Conservation (phyloP, 2,888 invertebrate genomes). For the Clanis bilineata region DNA sequence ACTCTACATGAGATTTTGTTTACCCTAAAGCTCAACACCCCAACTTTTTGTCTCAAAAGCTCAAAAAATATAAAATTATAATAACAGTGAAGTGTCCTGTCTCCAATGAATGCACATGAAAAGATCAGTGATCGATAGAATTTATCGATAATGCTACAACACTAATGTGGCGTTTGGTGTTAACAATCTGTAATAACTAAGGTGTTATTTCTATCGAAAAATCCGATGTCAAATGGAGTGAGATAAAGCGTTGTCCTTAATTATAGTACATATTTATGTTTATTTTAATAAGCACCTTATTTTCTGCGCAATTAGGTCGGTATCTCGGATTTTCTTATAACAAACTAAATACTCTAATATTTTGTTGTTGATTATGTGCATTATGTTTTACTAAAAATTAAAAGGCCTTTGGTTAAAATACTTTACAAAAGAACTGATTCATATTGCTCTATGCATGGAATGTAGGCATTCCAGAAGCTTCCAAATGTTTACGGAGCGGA, state of each 20-base stretch:
- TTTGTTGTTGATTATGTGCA: not conserved
- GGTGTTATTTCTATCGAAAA: not conserved
- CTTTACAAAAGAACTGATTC: not conserved
- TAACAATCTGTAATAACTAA: too few species aligned
- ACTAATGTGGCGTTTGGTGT: too few species aligned
- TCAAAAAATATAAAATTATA: too few species aligned
- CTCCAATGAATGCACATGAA: too few species aligned
- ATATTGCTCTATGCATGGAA: not conserved
- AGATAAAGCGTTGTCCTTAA: not conserved
- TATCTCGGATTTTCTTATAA: not conserved
- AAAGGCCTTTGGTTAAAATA: not conserved
- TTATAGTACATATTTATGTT: not conserved
- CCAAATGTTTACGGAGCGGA: not conserved
- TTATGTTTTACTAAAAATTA: not conserved
- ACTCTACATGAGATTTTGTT: too few species aligned
- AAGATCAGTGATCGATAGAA: too few species aligned
- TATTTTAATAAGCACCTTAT: not conserved
- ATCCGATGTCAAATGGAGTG: not conserved
- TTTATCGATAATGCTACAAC: too few species aligned
- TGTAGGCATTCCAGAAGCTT: not conserved
- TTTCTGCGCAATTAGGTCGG: not conserved
- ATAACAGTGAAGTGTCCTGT: too few species aligned
- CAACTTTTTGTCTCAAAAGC: too few species aligned
- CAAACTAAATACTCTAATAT: not conserved
- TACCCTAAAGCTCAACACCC: too few species aligned